Base-by-base conservation (phyloP, 2,888 invertebrate species). In the Leptopilina drosophilae region DNA sequence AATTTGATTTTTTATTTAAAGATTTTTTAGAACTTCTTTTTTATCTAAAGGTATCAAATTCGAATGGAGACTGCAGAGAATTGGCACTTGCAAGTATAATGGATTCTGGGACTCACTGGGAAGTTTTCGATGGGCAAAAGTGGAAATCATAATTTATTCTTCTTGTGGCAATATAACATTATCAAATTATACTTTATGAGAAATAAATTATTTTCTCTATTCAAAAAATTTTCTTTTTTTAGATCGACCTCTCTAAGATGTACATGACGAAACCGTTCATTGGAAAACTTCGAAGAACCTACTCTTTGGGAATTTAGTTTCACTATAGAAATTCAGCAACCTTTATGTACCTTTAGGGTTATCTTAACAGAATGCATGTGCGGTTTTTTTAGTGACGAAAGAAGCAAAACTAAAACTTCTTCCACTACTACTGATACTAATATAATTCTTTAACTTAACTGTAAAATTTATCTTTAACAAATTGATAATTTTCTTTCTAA, bases 211-310 rank as follows among this genome's bases (percentile, higher is more conserved):
- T n/a, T n/a, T n/a, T n/a, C n/a, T n/a, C n/a, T n/a, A n/a, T n/a
- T n/a, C n/a, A n/a, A n/a, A n/a, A n/a, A n/a, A n/a, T n/a, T n/a
- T n/a, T n/a, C n/a, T n/a, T n/a, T n/a, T n/a, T n/a, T n/a, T n/a
- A n/a, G n/a, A n/a, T n/a, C n/a, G n/a, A n/a, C n/a, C n/a, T n/a
- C n/a, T n/a, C n/a, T n/a, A n/a, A n/a, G n/a, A n/a, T n/a, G n/a
- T n/a, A n/a, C n/a, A n/a, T n/a, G 96, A 95, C 96, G 0, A 96
- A 96, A 89, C 97, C 97, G 0, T 97, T 96, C 91, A 96, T 95
- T 88, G 96, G 96, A 80, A 96, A 96, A 87, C 90, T 97, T 40
- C 92, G 95, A 64, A 93, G 97, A 64, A 95, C 94, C 0, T 96
- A 96, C 88, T 94, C 93, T 78, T 96, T 97, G 1, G 96, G 95